phyloP scores from a whole-genome alignment of 1,140 invertebrate genomes.

The Drosophila busckii region DNA sequence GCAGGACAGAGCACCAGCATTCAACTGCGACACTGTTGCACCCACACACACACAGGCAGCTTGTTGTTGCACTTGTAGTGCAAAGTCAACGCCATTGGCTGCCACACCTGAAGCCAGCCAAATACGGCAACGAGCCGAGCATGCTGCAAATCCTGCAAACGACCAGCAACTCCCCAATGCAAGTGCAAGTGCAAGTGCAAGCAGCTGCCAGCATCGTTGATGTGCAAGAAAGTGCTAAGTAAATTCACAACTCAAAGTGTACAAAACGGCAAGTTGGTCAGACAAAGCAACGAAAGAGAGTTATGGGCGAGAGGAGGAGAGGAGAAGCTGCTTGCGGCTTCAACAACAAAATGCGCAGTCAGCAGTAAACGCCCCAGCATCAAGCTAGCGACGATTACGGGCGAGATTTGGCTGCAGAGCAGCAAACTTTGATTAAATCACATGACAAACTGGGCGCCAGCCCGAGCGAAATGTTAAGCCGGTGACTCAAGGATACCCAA shows the following conservation, averaged over 20 bases:
- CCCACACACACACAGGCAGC: not conserved
- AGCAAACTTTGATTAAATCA: slow-evolving; percentile 74
- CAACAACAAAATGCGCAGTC: slow-evolving; percentile 42
- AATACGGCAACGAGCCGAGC: too few relatives aligned
- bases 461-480: slow-evolving; percentile 17
- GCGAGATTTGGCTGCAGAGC: slow-evolving; percentile 52
- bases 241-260: slow-evolving; percentile 66
- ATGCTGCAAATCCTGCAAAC: too few relatives aligned
- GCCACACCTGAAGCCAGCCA: slow-evolving; percentile 58
- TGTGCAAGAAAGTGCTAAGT: slow-evolving; percentile 68
- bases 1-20: slow-evolving; percentile 8
- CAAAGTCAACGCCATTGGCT: slow-evolving; percentile 1
- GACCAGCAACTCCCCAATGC: slow-evolving; percentile 9
- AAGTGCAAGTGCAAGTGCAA: slow-evolving; percentile 18
- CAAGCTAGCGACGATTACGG: slow-evolving; percentile 29
- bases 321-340: slow-evolving; percentile 26
- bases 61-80: too few relatives aligned
- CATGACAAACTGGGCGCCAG: slow-evolving; percentile 39
- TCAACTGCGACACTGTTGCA: slow-evolving; percentile 30
- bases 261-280: slow-evolving; percentile 21
- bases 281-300: not conserved
- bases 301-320: not conserved
- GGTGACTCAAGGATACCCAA: not conserved
- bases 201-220: slow-evolving; percentile 34
- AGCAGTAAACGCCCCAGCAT: not conserved